Base-by-base conservation (phyloP, 1,140 invertebrate species). In the Aphelenchoides besseyi region DNA sequence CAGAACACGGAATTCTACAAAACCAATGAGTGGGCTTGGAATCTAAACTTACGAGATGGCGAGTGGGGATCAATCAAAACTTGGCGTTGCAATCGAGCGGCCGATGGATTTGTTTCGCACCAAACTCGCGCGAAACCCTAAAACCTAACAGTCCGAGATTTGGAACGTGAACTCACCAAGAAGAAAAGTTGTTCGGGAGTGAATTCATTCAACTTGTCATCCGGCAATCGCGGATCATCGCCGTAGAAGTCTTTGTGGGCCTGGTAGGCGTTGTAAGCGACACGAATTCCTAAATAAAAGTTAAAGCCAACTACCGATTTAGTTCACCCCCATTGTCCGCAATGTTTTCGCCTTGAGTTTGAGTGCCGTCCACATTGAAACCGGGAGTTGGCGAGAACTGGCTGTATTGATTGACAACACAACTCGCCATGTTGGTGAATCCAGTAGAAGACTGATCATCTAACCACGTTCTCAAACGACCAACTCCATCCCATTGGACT, bases 1-100 rank as follows among this genome's bases (percentile, higher is more conserved):
- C 35, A 79, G 48, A 37, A 81, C 74, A 54, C 79, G 76, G 36
- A 80, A 82, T 23, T 81, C n/a, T n/a, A n/a, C n/a, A n/a, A n/a
- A n/a, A n/a, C n/a, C n/a, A n/a, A n/a, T n/a, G n/a, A n/a, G n/a
- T n/a, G n/a, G n/a, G n/a, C n/a, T n/a, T n/a, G n/a, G n/a, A n/a
- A n/a, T n/a, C n/a, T n/a, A n/a, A n/a, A n/a, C n/a, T n/a, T n/a
- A n/a, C n/a, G 41, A 23, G 77, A 26, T 3, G 80, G 80, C 1
- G 74, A 71, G 71, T 80, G 79, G 0, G 77, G 77, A 66, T 78
- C 77, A 37, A 35, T 52, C 9, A 79, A 48, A 30, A 78, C 23
- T 55, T 71, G 66, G 1, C n/a, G 5, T 30, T 73, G 62, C 0
- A 69, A 12, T 2, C 26, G 2, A 12, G 53, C 33, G 1, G 30